Percentiles rank a stretch among this genome's conserved stretches.
Evolutionary conservation across 2,113 vertebrate species (phyloP).

Genomic region (Alosa alosa): DNA sequence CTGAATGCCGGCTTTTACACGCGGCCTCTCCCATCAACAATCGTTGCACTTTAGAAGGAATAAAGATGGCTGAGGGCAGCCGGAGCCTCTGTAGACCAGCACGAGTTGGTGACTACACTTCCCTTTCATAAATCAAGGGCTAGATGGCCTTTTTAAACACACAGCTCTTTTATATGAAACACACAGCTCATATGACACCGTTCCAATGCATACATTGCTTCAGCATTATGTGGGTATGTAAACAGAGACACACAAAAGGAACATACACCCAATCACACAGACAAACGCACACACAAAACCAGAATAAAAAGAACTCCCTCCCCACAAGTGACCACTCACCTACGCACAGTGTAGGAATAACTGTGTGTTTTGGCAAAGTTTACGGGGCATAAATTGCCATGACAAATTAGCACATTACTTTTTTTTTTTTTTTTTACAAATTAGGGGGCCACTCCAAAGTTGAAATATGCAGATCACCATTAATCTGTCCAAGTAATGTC

Average conservation of each 20-base stretch:
- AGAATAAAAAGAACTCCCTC: neutral
- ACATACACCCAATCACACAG: neutral
- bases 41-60: constrained; percentile 73
- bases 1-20: constrained; percentile 64
- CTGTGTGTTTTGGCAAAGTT: constrained; percentile 56
- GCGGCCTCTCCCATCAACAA: constrained; percentile 66
- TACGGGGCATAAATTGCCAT: constrained; percentile 63
- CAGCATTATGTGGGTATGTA: neutral
- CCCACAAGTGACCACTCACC: neutral
- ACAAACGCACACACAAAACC: neutral
- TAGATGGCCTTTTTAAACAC: neutral
- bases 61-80: constrained; percentile 57
- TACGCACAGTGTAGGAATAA: neutral
- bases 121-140: constrained; percentile 30
- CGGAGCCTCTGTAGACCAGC: constrained; percentile 63
- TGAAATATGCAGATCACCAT: constrained; percentile 55
- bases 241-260: neutral
- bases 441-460: constrained; percentile 57
- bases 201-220: neutral
- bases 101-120: constrained; percentile 60
- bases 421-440: constrained; percentile 35
- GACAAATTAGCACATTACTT: constrained; percentile 58
- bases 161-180: neutral
- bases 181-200: neutral
- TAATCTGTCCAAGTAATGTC: constrained; percentile 67